Conservation (phyloP, 2,113 vertebrate species). For the Meleagris gallopavo region DNA sequence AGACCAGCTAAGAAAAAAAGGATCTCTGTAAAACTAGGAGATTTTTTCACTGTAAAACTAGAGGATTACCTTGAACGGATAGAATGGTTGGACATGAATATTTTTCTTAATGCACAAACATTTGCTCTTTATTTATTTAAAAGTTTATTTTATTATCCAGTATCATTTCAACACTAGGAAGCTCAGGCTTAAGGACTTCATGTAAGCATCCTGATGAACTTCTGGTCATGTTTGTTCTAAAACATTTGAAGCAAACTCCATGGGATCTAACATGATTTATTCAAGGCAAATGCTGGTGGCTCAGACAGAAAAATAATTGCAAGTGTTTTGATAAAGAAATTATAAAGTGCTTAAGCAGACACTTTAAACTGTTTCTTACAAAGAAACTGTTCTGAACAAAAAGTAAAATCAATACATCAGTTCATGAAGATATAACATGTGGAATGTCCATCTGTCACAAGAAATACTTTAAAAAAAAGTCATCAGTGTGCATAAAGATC, state of each 20-base stretch:
- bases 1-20: not conserved
- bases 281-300: not conserved
- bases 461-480: not conserved
- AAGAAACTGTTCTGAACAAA: not conserved
- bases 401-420: not conserved
- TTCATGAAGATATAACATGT: not conserved
- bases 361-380: not conserved
- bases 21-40: not conserved
- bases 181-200: not conserved
- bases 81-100: not conserved
- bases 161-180: not conserved
- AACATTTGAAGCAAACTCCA: slow-evolving; percentile 20
- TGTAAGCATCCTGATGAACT: not conserved
- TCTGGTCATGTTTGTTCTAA: slow-evolving; percentile 38
- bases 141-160: not conserved
- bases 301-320: not conserved
- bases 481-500: not conserved
- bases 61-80: not conserved
- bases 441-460: too few relatives aligned
- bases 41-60: not conserved
- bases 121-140: slow-evolving; percentile 7
- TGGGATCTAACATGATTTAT: slow-evolving; percentile 19
- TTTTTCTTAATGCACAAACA: not conserved
- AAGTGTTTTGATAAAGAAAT: slow-evolving; percentile 1
- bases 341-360: not conserved